Percentiles rank a stretch among this genome's conserved stretches.
These are phyloP conservation scores for Limnephilus lunatus DNA, from an alignment of 2,888 invertebrate genomes.

Conservation along the genomic window DNA sequence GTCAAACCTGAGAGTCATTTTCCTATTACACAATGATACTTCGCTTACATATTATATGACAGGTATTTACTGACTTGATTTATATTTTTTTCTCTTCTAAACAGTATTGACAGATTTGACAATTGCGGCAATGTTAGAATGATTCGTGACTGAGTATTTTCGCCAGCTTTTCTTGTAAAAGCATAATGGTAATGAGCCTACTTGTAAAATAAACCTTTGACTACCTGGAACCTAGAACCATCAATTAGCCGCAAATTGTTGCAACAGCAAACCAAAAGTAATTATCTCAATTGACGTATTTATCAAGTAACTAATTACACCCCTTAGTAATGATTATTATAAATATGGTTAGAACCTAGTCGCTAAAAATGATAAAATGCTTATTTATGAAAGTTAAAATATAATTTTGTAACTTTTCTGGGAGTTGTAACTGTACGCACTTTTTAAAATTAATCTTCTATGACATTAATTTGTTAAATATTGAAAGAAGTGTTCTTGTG, in stretches of 20 bases:
- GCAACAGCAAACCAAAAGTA: not conserved
- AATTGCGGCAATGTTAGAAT: not conserved
- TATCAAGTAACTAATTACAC: not conserved
- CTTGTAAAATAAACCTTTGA: not conserved
- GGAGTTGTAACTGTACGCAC: too few species aligned
- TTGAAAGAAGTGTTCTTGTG: too few species aligned
- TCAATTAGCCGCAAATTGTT: not conserved
- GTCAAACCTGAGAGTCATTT: not conserved
- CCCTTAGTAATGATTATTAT: too few species aligned
- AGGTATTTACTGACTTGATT: not conserved
- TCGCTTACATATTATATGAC: not conserved
- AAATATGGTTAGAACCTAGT: too few species aligned
- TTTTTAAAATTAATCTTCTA: too few species aligned
- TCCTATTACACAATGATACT: not conserved
- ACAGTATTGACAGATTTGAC: not conserved
- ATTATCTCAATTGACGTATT: not conserved
- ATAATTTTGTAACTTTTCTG: too few species aligned
- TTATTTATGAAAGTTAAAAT: too few species aligned
- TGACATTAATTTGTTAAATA: too few species aligned
- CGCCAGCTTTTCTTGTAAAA: not conserved
- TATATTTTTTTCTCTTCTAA: not conserved
- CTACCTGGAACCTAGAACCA: not conserved
- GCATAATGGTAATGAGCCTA: not conserved
- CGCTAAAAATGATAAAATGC: too few species aligned
- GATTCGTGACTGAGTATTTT: not conserved